Percentiles rank a stretch among this genome's conserved stretches.
Conservation (phyloP, 2,797 vertebrate genomes). For the Uromys caudimaculatus region DNA sequence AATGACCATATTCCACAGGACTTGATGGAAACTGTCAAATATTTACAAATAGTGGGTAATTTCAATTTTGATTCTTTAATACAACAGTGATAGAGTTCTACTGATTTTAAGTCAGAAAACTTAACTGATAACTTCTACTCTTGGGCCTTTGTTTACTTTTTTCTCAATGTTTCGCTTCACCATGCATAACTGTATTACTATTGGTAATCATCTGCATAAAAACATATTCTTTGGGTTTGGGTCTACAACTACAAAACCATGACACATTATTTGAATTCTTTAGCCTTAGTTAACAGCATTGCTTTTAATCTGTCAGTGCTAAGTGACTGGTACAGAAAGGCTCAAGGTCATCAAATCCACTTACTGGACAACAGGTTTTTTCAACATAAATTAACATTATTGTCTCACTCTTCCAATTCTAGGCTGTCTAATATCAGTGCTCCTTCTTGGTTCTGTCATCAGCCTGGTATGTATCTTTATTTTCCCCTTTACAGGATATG, state of each 20-base stretch:
- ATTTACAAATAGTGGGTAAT: not conserved
- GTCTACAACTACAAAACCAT: slow-evolving; percentile 41
- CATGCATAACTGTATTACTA: slow-evolving; percentile 41
- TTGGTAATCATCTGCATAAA: slow-evolving; percentile 13
- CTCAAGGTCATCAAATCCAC: slow-evolving; percentile 20
- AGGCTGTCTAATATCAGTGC: not conserved
- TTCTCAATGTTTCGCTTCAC: slow-evolving; percentile 15
- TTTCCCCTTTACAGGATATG: not conserved
- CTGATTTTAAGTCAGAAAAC: slow-evolving; percentile 31
- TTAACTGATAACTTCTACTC: slow-evolving; percentile 7
- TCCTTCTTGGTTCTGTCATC: not conserved
- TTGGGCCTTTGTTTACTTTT: not conserved
- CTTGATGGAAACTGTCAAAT: not conserved
- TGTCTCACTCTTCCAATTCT: not conserved
- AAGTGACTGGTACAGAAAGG: slow-evolving; percentile 41
- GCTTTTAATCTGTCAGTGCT: slow-evolving; percentile 16
- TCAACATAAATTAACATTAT: slow-evolving; percentile 46
- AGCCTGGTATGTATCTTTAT: not conserved
- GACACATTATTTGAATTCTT: slow-evolving; percentile 45
- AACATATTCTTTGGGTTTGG: slow-evolving; percentile 44
- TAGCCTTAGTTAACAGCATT: slow-evolving; percentile 51
- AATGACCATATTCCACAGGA: not conserved
- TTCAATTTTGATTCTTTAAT: slow-evolving; percentile 45
- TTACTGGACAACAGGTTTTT: slow-evolving; percentile 16
- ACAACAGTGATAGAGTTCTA: not conserved